phyloP scores from a whole-genome alignment of 37 sponge, comb jelly and placozoan species.

The Diacarnus erythraeanus region DNA sequence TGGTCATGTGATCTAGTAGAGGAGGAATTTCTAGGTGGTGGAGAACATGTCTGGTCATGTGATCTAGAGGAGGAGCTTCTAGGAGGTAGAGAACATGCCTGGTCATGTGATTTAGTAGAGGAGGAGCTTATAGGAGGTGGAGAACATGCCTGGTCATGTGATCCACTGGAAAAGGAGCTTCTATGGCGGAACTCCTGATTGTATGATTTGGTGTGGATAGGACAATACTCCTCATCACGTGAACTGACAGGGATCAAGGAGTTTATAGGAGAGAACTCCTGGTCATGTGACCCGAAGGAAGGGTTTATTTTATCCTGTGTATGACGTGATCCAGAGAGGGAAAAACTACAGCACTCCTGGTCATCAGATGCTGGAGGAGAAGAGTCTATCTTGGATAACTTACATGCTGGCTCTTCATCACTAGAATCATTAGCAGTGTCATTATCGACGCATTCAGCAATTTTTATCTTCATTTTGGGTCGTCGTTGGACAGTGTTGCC shows the following conservation, averaged over 20 bases:
- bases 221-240: too few species aligned
- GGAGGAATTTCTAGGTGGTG: too few species aligned
- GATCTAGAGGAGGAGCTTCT: too few species aligned
- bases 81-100: neutral
- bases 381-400: neutral
- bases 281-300: too few species aligned
- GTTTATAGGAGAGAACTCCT: neutral
- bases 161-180: neutral
- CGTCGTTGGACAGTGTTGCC: neutral
- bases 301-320: too few species aligned
- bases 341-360: conserved; percentile 1
- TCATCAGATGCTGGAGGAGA: neutral
- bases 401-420: neutral
- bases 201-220: too few species aligned
- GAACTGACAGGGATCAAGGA: too few species aligned
- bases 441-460: neutral
- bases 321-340: too few species aligned
- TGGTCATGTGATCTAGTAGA: neutral
- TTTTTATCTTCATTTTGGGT: neutral
- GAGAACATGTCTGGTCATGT: too few species aligned
- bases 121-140: neutral
- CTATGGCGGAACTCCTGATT: too few species aligned
- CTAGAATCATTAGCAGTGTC: neutral
- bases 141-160: neutral
- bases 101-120: neutral